Base-by-base conservation (phyloP, 2,888 invertebrate species). In the Eristalinus aeneus region DNA sequence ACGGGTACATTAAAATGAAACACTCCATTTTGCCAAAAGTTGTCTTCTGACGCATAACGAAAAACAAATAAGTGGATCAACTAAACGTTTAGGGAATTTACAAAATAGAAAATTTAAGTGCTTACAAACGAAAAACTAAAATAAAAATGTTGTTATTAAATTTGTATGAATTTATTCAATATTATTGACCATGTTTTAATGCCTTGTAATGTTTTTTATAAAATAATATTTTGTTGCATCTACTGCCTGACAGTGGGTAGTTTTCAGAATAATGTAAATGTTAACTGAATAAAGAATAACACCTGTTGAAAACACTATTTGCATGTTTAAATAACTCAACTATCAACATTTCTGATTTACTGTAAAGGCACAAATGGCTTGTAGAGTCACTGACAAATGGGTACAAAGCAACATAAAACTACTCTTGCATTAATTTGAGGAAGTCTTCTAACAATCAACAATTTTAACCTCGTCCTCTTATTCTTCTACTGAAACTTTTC, bases 41-140 rank as follows among this genome's bases (percentile, higher is more conserved):
- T 60, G 23, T 53, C 46, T 56, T 46, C 31, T 72, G 34, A 61
- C 63, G 22, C 72, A 58, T 39, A 27, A 75, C 58, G 34, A 23
- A 67, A 20, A 58, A 22, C 64, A 63, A n/a, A 23, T 27, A 72
- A 39, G 12, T 32, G 60, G 61, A 76, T 63, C 76, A 72, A 82
- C 75, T 46, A 20, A 53, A 56, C 11, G 31, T 83, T 83, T 83
- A 83, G 83, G 83, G 83, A 83, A 78, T 83, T 83, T 83, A 83
- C 83, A 83, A 64, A 36, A 36, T 34, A 73, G 54, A n/a, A n/a
- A 6, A n/a, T 46, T 64, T 39, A 63, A 72, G 53, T 53, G 31
- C 27, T 23, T 60, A 60, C 60, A 60, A 31, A 27, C 34, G 32
- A 31, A 63, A 32, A 20, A 58, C 9, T 12, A 23, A n/a, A 58